These are phyloP conservation scores for Raphicerus campestris DNA, from an alignment of 2,113 vertebrate species.

Conservation along the genomic window DNA sequence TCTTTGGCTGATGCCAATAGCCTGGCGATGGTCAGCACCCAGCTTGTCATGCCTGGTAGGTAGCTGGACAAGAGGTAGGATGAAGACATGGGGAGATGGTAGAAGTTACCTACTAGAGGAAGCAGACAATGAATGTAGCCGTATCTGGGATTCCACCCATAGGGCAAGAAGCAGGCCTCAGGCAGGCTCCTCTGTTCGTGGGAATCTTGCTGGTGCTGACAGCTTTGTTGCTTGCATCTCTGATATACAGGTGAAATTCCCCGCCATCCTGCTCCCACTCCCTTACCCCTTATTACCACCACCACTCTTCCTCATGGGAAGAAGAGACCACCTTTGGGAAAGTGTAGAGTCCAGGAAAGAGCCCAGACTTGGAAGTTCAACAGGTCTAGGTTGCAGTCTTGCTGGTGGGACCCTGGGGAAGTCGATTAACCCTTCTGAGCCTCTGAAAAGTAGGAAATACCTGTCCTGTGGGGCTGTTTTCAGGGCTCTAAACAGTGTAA, in stretches of 20 bases:
- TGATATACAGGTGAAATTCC: slow-evolving; percentile 86
- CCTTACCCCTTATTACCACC: neutral
- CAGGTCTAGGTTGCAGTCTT: neutral
- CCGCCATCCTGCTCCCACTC: no score
- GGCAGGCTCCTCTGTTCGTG: slow-evolving; percentile 79
- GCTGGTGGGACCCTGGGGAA: neutral
- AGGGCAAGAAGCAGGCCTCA: slow-evolving; percentile 53
- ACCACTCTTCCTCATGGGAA: neutral
- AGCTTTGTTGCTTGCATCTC: slow-evolving; percentile 79
- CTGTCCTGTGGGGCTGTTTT: neutral
- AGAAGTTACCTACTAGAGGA: neutral
- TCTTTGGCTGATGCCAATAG: slow-evolving; percentile 91
- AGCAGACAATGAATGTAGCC: neutral
- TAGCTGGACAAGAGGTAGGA: neutral
- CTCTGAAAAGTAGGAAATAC: neutral
- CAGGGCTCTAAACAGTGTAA: neutral
- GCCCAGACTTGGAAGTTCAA: neutral
- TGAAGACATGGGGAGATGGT: neutral
- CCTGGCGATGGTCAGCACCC: slow-evolving; percentile 89
- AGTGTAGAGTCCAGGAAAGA: neutral
- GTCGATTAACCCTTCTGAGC: neutral
- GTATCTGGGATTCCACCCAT: neutral
- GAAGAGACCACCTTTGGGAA: neutral
- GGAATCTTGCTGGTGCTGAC: slow-evolving; percentile 80
- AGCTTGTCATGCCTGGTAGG: slow-evolving; percentile 85